These are phyloP conservation scores for Alviniconcha marisindica DNA, from an alignment of 1,140 invertebrate genomes.

Conservation along the genomic window DNA sequence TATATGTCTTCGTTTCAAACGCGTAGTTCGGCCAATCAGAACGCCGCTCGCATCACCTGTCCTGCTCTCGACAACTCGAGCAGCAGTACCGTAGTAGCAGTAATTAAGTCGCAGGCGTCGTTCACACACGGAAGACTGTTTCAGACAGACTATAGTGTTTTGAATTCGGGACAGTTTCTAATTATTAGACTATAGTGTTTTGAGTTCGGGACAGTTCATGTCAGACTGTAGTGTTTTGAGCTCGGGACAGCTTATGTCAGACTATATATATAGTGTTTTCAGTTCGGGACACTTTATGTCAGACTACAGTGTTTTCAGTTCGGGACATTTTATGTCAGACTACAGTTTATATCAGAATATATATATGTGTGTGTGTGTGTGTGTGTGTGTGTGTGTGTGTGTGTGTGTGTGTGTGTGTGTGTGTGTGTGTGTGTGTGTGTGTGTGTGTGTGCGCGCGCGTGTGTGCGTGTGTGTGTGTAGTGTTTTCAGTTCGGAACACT, in stretches of 20 bases:
- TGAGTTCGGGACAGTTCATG: too few species aligned
- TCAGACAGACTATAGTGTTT: too few species aligned
- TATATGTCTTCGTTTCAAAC: too few species aligned
- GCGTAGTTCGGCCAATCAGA: too few species aligned
- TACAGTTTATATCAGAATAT: background rate
- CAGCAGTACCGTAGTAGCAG: too few species aligned
- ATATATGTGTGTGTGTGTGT: conserved; percentile 19
- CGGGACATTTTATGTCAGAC: background rate
- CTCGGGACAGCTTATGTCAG: background rate
- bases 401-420: conserved; percentile 10
- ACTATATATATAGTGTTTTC: background rate
- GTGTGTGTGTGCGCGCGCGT: background rate
- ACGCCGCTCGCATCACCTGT: too few species aligned
- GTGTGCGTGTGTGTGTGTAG: background rate
- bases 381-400: conserved; percentile 24
- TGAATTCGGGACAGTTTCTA: too few species aligned
- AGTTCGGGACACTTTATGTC: background rate
- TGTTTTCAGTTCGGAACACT: background rate
- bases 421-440: conserved; percentile 12
- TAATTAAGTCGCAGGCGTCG: too few species aligned
- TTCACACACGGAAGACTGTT: too few species aligned
- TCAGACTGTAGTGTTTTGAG: background rate
- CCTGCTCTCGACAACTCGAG: too few species aligned
- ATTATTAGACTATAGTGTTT: too few species aligned
- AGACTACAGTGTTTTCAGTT: background rate